These are phyloP conservation scores for Otocyon megalotis DNA, from an alignment of 2,113 vertebrate species.

Conservation along the genomic window DNA sequence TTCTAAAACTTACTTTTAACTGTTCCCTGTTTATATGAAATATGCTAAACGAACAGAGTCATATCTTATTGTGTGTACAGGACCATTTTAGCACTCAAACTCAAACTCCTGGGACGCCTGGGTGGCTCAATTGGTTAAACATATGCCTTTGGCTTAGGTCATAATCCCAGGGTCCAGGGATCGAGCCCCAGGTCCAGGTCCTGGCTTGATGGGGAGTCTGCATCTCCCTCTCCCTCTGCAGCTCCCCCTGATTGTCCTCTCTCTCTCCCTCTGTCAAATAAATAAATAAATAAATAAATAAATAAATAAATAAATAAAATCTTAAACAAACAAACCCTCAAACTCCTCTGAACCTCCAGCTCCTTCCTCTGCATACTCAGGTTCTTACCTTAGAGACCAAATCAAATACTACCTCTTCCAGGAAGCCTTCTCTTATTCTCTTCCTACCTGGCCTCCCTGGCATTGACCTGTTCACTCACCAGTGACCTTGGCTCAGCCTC, in stretches of 20 bases:
- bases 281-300: too few species aligned
- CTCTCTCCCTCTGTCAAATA: too few species aligned
- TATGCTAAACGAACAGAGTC: not conserved
- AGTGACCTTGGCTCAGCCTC: not conserved
- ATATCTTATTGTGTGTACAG: not conserved
- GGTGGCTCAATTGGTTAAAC: too few species aligned
- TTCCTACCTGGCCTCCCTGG: rapidly evolving
- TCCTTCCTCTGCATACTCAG: not conserved
- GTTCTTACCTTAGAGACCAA: not conserved
- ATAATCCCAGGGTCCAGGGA: too few species aligned
- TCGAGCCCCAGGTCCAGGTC: too few species aligned
- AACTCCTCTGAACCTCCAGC: not conserved
- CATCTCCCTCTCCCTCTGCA: too few species aligned
- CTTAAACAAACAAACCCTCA: not conserved
- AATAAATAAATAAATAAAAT: too few species aligned
- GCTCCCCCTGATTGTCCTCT: too few species aligned
- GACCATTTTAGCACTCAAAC: not conserved
- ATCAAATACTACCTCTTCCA: not conserved
- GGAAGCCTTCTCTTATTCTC: not conserved
- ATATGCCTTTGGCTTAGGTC: too few species aligned
- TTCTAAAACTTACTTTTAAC: not conserved
- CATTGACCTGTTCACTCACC: not conserved
- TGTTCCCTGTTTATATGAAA: not conserved
- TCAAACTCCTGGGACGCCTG: not conserved
- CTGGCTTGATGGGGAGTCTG: too few species aligned